Evolutionary conservation across 64 coral and sea anemone species (phyloP), one percentile per base, ranked within the genome.

Genomic region (Cladopsammia gracilis): DNA sequence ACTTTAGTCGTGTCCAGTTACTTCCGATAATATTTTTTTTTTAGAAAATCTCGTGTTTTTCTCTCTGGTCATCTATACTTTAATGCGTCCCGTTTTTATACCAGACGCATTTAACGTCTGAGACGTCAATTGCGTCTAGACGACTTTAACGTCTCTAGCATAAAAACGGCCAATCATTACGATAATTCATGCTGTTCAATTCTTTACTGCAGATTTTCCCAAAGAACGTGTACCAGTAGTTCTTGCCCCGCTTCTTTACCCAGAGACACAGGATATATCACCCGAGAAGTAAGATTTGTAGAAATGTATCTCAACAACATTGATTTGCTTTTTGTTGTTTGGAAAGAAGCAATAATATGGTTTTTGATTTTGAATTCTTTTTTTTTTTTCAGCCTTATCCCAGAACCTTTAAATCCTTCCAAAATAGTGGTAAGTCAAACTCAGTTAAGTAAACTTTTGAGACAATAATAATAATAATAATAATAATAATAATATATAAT

Each of bases 141-240:
- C 74, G 42, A 77, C 74, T 77, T 77, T 77, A 77, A 77, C 74
- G 74, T 77, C 74, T 77, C 74, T 77, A 77, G 74, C 12, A 77
- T 77, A 77, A 77, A 77, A 77, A 77, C 74, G 23, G 74, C 74
- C 75, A 34, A 34, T 16, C 14, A 4, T 56, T 22, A 52, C 5
- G 53, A 56, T 2, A n/a, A 58, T 20, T 43, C 8, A 64, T 66
- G 52, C 11, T 24, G 57, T 79, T 90, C 6, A 83, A 15, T 25
- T 58, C 25, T 74, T 44, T 84, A 12, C 68, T 42, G n/a, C 52
- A 96, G 97, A 98, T 93, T 98, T 98, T 72, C 97, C 97, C 18
- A 96, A 93, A 85, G 94, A 96, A 57, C 83, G 91, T 23, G 97
- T 94, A 42, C 97, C 97, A 16, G 97, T 98, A 48, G 94, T 98